These are phyloP conservation scores for Leptobrachium leishanense DNA, from an alignment of 2,113 vertebrate species.

Conservation along the genomic window DNA sequence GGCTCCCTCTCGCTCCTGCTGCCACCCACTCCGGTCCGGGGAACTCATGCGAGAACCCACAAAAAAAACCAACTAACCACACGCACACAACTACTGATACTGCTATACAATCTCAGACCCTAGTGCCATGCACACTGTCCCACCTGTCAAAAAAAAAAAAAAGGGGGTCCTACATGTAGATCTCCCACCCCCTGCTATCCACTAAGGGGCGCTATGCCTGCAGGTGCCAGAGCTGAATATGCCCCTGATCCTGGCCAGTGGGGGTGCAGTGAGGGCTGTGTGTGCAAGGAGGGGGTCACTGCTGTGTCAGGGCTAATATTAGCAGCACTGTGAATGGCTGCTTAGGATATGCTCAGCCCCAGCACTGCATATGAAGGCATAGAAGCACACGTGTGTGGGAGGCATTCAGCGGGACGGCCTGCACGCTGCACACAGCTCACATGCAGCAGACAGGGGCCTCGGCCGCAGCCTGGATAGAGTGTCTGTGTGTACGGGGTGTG, in stretches of 20 bases:
- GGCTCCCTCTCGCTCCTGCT: slow-evolving; percentile 34
- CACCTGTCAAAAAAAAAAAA: neutral
- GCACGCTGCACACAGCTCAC: neutral
- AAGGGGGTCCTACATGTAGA: neutral
- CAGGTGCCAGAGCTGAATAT: neutral
- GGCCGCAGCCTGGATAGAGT: neutral
- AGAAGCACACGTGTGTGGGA: no score
- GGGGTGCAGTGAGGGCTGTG: neutral
- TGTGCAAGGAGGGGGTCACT: neutral
- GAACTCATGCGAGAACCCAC: slow-evolving; percentile 48
- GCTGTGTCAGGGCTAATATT: neutral
- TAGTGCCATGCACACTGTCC: slow-evolving; percentile 28
- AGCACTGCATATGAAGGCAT: no score
- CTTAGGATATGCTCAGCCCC: neutral
- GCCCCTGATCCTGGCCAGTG: neutral
- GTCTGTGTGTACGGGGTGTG: neutral
- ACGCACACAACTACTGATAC: neutral
- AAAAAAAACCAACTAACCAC: neutral
- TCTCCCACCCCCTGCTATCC: neutral
- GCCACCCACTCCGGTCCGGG: slow-evolving; percentile 29
- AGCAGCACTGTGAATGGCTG: neutral
- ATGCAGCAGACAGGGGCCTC: neutral
- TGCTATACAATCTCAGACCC: slow-evolving; percentile 12
- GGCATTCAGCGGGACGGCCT: neutral
- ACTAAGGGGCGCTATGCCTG: neutral